These are phyloP conservation scores for Phaedon cochleariae DNA, from an alignment of 2,888 invertebrate species.

Conservation along the genomic window DNA sequence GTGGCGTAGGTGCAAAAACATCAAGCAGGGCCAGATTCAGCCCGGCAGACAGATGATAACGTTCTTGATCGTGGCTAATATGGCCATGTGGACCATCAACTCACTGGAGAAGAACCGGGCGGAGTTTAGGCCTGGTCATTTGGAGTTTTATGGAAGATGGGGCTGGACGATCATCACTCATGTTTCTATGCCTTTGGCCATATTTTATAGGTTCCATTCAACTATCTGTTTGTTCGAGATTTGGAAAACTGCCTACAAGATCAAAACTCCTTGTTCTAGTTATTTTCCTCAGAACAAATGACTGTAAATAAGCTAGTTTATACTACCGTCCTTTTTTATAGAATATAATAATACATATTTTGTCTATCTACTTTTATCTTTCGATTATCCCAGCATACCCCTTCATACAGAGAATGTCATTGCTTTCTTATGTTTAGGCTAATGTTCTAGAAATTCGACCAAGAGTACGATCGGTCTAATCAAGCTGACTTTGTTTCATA, in stretches of 20 bases:
- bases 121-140: constrained; percentile 82
- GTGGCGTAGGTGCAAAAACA: constrained; percentile 78
- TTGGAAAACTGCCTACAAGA: constrained; percentile 90
- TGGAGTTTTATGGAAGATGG: constrained; percentile 86
- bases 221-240: constrained; percentile 92
- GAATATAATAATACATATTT: too few species aligned
- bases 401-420: too few species aligned
- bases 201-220: constrained; percentile 91
- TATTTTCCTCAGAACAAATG: constrained; percentile 1
- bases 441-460: too few species aligned
- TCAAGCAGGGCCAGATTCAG: constrained; percentile 75
- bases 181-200: constrained; percentile 87
- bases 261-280: constrained; percentile 58
- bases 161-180: constrained; percentile 93
- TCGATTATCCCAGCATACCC: too few species aligned
- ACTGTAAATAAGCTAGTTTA: neutral
- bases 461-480: too few species aligned
- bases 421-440: too few species aligned
- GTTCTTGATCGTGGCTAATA: constrained; percentile 80
- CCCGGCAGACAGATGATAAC: constrained; percentile 88
- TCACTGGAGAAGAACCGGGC: constrained; percentile 85
- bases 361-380: too few species aligned
- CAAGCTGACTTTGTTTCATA: too few species aligned
- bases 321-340: too few species aligned
- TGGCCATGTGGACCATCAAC: constrained; percentile 89